phyloP scores from a whole-genome alignment of 2,113 vertebrate species.

The Calidris pygmaea region DNA sequence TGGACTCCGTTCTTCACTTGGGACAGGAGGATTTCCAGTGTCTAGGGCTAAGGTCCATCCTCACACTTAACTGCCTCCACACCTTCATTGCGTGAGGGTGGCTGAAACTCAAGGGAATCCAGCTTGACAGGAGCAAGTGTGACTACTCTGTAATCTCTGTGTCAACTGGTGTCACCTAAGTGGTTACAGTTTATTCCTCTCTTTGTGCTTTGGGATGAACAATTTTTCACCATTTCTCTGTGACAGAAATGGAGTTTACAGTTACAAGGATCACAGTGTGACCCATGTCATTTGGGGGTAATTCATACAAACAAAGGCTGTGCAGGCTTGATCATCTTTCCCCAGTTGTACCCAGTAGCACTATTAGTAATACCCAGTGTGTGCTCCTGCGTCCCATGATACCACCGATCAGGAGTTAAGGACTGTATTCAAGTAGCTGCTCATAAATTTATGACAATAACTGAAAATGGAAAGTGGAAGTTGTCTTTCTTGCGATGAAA shows the following conservation, averaged over 20 bases:
- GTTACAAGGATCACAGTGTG: not conserved
- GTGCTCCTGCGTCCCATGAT: not conserved
- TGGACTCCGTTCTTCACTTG: not conserved
- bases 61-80: not conserved
- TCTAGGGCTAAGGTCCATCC: not conserved
- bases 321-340: not conserved
- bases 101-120: not conserved
- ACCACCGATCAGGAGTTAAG: not conserved
- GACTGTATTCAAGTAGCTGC: not conserved
- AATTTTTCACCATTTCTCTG: not conserved
- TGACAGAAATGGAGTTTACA: not conserved
- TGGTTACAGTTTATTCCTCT: not conserved
- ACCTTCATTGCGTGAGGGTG: accelerated
- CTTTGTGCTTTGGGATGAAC: not conserved
- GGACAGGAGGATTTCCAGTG: not conserved
- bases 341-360: not conserved
- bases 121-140: not conserved
- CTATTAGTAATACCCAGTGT: not conserved
- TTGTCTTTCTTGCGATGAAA: not conserved
- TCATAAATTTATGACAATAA: not conserved
- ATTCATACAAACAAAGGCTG: not conserved
- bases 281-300: not conserved
- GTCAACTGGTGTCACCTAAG: not conserved
- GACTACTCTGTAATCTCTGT: not conserved
- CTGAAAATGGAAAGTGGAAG: not conserved